Evolutionary conservation across 1,140 invertebrate species (phyloP).

Genomic region (Heterodera schachtii): DNA sequence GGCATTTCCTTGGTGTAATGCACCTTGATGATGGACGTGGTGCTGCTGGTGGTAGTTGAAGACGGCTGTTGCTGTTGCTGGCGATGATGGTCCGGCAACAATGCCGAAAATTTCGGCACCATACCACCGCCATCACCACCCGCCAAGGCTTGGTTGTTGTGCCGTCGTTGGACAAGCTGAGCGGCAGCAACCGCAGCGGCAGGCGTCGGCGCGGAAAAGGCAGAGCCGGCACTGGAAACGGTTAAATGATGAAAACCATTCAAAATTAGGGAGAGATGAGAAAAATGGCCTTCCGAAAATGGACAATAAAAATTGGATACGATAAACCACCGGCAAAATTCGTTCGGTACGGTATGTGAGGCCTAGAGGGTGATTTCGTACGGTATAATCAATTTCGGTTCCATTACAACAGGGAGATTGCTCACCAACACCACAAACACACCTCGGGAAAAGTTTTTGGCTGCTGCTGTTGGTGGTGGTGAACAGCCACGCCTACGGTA

Average conservation of each 20-base stretch:
- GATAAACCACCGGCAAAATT: neutral
- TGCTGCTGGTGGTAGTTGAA: neutral
- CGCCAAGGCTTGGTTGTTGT: neutral
- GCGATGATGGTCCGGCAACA: neutral
- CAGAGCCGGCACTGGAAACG: slow-evolving; percentile 14
- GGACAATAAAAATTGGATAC: neutral
- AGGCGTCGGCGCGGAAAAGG: slow-evolving; percentile 26
- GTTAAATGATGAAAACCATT: neutral
- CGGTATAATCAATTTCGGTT: too few relatives aligned
- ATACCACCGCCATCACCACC: neutral
- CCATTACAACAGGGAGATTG: too few relatives aligned
- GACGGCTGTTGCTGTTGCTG: slow-evolving; percentile 1
- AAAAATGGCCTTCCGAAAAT: too few relatives aligned
- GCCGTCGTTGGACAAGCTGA: slow-evolving; percentile 12
- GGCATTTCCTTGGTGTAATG: slow-evolving; percentile 24
- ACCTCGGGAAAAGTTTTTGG: slow-evolving; percentile 33
- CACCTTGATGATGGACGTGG: slow-evolving; percentile 32
- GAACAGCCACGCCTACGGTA: neutral
- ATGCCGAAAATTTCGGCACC: too few relatives aligned
- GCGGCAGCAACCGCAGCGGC: neutral
- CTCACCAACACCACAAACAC: neutral
- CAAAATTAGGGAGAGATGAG: too few relatives aligned
- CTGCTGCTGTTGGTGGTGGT: neutral
- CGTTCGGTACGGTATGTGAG: neutral
- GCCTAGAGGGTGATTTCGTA: too few relatives aligned